phyloP scores from a whole-genome alignment of 2,797 vertebrate genomes.

The Chrysocyon brachyurus region DNA sequence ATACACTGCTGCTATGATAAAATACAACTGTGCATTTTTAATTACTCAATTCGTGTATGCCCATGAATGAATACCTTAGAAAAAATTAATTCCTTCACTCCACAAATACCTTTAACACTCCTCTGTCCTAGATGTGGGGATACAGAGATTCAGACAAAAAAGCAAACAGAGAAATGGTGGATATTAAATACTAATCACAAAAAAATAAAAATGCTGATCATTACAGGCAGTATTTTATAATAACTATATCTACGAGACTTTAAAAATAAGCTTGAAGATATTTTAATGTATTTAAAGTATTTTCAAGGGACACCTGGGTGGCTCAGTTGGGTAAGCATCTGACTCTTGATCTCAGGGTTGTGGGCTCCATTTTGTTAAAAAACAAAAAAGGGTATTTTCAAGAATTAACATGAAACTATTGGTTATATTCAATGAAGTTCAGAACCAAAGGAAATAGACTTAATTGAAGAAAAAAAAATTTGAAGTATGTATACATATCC shows the following conservation, averaged over 20 bases:
- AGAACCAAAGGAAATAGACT: conserved; percentile 12
- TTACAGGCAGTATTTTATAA: neutral
- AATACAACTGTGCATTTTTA: neutral
- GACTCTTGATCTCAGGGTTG: neutral
- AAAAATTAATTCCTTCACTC: conserved; percentile 28
- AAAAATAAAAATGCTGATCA: neutral
- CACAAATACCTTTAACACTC: neutral
- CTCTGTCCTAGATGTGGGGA: neutral
- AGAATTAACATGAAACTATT: neutral
- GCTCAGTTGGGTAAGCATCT: neutral
- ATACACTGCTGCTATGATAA: neutral
- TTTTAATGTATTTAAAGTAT: neutral
- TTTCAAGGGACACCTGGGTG: neutral
- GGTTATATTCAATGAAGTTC: neutral
- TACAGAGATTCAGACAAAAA: neutral
- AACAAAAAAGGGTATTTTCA: neutral
- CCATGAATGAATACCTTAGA: neutral
- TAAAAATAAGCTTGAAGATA: neutral
- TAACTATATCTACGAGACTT: neutral
- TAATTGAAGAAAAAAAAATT: neutral
- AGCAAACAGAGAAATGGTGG: neutral
- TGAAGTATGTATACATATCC: neutral
- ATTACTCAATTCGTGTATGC: neutral
- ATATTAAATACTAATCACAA: neutral
- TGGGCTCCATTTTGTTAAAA: neutral